A percentile compares a stretch with the other conserved stretches of the same genome.
These are phyloP conservation scores for Acanthurus leucopareius DNA, from an alignment of 2,797 vertebrate genomes.

Conservation along the genomic window DNA sequence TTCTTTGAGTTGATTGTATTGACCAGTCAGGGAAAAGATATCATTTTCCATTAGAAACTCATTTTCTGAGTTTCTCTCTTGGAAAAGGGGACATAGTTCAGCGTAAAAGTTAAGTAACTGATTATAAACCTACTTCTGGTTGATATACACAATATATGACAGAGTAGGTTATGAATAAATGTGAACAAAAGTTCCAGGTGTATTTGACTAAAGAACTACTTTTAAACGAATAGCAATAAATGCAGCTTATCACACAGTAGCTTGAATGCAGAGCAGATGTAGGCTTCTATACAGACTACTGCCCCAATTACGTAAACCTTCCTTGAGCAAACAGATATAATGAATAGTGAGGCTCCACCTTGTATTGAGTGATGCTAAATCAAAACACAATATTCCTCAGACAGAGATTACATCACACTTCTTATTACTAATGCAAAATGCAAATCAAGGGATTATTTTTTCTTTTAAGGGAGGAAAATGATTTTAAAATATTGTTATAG, in stretches of 20 bases:
- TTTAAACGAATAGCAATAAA: constrained; percentile 5
- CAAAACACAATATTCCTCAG: constrained; percentile 12
- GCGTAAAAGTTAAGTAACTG: constrained; percentile 23
- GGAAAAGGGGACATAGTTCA: constrained; percentile 29
- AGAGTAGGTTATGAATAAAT: not conserved
- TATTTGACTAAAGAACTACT: constrained; percentile 3
- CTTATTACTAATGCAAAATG: not conserved
- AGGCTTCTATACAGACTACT: not conserved
- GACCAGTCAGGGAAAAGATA: constrained; percentile 51
- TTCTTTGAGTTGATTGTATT: constrained; percentile 57
- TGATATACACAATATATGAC: constrained; percentile 1
- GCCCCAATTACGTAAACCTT: constrained; percentile 36
- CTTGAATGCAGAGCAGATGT: constrained; percentile 10
- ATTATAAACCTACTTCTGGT: constrained; percentile 13
- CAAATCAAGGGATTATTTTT: constrained; percentile 5
- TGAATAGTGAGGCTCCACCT: constrained; percentile 68
- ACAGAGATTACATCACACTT: constrained; percentile 4
- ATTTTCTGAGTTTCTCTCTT: constrained; percentile 23
- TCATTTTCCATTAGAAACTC: constrained; percentile 21
- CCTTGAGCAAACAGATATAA: constrained; percentile 73
- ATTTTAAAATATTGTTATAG: not conserved
- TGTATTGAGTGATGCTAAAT: constrained; percentile 24
- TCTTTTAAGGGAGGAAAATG: not conserved
- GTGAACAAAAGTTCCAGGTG: not conserved
- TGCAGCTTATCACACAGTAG: not conserved